Percentiles rank a stretch among this genome's conserved stretches.
These are phyloP conservation scores for Tokudaia tokunoshimensis DNA, from an alignment of 2,797 vertebrate genomes.

Conservation along the genomic window DNA sequence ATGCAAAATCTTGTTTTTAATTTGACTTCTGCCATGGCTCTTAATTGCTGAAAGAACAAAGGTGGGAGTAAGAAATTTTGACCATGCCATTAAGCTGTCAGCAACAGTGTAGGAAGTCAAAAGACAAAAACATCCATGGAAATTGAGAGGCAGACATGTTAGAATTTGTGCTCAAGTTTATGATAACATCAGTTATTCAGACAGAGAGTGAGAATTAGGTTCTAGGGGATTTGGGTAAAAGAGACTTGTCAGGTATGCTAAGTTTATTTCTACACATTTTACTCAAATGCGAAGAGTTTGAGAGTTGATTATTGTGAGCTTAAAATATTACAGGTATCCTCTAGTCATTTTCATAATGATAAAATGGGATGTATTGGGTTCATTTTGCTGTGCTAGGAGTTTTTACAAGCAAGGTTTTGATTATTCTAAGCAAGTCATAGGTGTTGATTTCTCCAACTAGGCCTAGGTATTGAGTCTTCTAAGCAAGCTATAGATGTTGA, in stretches of 20 bases:
- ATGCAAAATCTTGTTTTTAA: neutral
- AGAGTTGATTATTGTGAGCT: neutral
- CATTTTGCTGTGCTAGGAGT: too few species aligned
- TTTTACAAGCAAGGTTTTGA: neutral
- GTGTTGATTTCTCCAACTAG: neutral
- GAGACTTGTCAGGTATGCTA: neutral
- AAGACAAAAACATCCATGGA: neutral
- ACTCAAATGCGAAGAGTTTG: neutral
- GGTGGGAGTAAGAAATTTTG: neutral
- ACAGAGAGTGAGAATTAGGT: neutral
- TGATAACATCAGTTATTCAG: neutral
- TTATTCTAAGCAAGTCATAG: neutral
- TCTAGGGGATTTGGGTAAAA: rapidly evolving
- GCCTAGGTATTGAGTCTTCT: neutral
- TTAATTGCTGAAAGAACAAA: neutral
- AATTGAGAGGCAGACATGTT: neutral
- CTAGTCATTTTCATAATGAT: neutral
- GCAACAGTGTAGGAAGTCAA: neutral
- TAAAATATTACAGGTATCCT: neutral
- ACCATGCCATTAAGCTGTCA: neutral
- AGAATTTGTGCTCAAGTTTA: neutral
- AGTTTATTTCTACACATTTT: neutral
- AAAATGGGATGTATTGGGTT: neutral
- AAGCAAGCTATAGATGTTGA: neutral
- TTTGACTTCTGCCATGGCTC: neutral